These are phyloP conservation scores for Microcebus tavaratra DNA, from an alignment of 2,113 vertebrate genomes.

Conservation along the genomic window DNA sequence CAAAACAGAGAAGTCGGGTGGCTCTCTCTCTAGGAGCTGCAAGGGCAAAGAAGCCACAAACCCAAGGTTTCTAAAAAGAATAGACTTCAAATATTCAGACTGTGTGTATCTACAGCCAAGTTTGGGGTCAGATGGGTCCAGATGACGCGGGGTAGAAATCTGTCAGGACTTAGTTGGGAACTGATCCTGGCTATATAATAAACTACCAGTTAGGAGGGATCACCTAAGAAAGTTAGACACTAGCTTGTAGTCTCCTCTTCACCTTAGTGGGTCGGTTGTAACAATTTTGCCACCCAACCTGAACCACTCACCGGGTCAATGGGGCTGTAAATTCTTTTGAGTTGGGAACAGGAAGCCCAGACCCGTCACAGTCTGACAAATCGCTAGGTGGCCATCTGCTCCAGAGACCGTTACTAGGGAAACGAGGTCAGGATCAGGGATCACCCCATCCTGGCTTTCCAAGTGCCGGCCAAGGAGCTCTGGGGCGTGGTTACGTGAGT, in stretches of 20 bases:
- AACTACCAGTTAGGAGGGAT: not conserved
- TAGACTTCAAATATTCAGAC: not conserved
- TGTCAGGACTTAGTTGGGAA: not conserved
- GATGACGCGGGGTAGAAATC: not conserved
- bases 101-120: not conserved
- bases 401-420: slow-evolving; percentile 7
- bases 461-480: rapidly evolving
- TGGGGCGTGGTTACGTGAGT: not conserved
- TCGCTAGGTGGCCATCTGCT: not conserved
- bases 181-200: not conserved
- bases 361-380: not conserved
- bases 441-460: rapidly evolving
- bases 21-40: not conserved
- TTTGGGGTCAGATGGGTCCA: not conserved
- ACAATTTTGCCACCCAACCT: not conserved
- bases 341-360: not conserved
- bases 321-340: not conserved
- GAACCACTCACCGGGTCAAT: slow-evolving; percentile 51
- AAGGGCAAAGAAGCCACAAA: not conserved
- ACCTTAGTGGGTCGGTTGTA: not conserved
- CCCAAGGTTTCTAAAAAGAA: not conserved
- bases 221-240: not conserved
- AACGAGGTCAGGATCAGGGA: rapidly evolving
- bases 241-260: not conserved
- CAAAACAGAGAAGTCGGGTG: not conserved